A percentile compares a stretch with the other conserved stretches of the same genome.
phyloP scores from a whole-genome alignment of 1,140 invertebrate genomes.

The Contarinia nasturtii region DNA sequence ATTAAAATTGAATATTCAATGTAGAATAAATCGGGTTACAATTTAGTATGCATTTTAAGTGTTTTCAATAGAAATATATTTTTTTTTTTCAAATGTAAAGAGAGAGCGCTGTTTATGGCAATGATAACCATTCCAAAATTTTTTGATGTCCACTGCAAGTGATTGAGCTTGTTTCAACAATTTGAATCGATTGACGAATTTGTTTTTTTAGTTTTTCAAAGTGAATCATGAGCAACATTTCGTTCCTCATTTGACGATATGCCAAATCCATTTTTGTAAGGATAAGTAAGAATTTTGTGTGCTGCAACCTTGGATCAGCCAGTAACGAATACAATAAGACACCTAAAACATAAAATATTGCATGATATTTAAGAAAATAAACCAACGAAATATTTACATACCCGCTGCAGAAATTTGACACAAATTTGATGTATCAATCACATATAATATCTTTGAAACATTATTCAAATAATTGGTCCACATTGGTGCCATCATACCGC shows the following conservation, averaged over 20 bases:
- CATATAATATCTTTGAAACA: slow-evolving; percentile 51
- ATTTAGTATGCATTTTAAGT: background rate
- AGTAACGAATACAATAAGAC: slow-evolving; percentile 52
- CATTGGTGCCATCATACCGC: slow-evolving; percentile 56
- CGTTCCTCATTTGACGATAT: slow-evolving; percentile 63
- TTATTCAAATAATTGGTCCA: slow-evolving; percentile 52
- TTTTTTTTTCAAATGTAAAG: too few relatives aligned
- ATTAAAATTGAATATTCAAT: slow-evolving; percentile 6
- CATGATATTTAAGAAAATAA: background rate
- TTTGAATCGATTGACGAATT: slow-evolving; percentile 38
- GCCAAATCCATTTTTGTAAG: slow-evolving; percentile 66
- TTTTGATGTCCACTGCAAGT: slow-evolving; percentile 44
- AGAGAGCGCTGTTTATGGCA: background rate
- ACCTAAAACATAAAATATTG: slow-evolving; percentile 5
- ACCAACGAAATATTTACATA: background rate
- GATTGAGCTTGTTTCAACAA: slow-evolving; percentile 52
- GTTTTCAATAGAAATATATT: background rate
- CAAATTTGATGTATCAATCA: slow-evolving; percentile 57
- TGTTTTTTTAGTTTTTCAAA: slow-evolving; percentile 39
- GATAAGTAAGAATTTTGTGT: slow-evolving; percentile 47
- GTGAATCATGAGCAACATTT: slow-evolving; percentile 60
- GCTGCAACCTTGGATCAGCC: slow-evolving; percentile 41
- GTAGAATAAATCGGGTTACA: background rate
- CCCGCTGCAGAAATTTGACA: slow-evolving; percentile 65
- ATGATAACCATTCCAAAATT: slow-evolving; percentile 38